These are phyloP conservation scores for Caerostris darwini DNA, from an alignment of 1,140 invertebrate species.

Conservation along the genomic window DNA sequence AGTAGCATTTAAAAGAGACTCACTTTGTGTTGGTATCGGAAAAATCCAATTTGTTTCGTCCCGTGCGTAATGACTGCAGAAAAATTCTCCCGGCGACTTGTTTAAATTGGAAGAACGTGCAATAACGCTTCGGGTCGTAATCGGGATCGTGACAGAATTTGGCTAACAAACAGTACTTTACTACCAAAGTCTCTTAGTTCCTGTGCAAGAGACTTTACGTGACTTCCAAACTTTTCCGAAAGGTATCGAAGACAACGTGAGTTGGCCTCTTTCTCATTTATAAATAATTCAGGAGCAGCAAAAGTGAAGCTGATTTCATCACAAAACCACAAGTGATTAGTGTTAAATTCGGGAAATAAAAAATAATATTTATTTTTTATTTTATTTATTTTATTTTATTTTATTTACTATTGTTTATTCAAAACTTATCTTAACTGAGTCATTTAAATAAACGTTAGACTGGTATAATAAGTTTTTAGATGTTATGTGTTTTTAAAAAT, in stretches of 20 bases:
- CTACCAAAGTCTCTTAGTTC: neutral
- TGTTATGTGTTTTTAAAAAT: no score
- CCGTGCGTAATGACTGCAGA: neutral
- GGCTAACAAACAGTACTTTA: conserved; percentile 35
- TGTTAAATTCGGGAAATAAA: neutral
- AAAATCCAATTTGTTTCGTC: neutral
- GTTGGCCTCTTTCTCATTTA: neutral
- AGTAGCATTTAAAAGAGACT: neutral
- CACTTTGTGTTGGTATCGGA: neutral
- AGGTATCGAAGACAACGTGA: conserved; percentile 21
- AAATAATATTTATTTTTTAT: no score
- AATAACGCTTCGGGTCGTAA: neutral
- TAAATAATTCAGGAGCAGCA: neutral
- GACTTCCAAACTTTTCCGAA: conserved; percentile 2
- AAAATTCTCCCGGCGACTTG: neutral
- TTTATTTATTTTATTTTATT: no score
- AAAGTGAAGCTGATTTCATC: neutral
- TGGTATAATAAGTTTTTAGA: no score
- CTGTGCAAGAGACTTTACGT: neutral
- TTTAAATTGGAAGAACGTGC: conserved; percentile 6
- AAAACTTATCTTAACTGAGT: no score
- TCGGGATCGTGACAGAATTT: conserved; percentile 35
- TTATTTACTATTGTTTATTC: no score
- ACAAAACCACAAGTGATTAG: conserved; percentile 11
- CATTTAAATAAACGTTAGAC: no score